phyloP scores from a whole-genome alignment of 2,888 invertebrate genomes.

The Lasioglossum malachurum region DNA sequence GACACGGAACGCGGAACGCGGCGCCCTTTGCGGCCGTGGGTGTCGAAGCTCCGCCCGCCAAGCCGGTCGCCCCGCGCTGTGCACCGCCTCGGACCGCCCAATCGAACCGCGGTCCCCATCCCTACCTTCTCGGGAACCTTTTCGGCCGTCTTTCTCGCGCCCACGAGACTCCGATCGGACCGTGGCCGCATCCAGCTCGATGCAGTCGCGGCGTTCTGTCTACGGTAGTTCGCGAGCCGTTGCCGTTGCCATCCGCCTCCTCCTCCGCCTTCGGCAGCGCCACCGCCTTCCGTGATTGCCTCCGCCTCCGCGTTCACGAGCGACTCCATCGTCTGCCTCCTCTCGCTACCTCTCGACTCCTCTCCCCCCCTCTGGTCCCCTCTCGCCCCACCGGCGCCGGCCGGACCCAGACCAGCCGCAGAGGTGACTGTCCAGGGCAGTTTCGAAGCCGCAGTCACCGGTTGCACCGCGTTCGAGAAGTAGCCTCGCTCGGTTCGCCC shows the following conservation, averaged over 20 bases:
- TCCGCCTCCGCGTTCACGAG: constrained; percentile 55
- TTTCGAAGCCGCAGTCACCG: constrained; percentile 83
- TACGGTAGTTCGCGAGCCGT: not conserved
- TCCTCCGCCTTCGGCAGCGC: not conserved
- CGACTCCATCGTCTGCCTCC: constrained; percentile 48
- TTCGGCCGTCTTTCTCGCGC: constrained; percentile 8
- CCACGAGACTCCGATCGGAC: not conserved
- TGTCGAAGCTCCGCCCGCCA: constrained; percentile 65
- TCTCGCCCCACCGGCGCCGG: constrained; percentile 31
- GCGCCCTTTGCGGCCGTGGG: constrained; percentile 57
- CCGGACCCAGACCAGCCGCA: constrained; percentile 49
- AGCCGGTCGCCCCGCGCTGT: not conserved
- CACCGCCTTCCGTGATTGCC: constrained; percentile 27
- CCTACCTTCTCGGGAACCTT: constrained; percentile 7
- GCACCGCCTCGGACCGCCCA: constrained; percentile 52
- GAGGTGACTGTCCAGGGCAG: constrained; percentile 83
- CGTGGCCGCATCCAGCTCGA: not conserved
- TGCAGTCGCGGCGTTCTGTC: not conserved
- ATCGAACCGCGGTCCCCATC: not conserved
- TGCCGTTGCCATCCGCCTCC: not conserved
- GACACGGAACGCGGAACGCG: constrained; percentile 25
- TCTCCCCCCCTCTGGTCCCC: not conserved
- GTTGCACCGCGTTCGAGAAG: constrained; percentile 80
- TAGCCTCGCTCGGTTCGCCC: constrained; percentile 43
- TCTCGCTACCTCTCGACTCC: constrained; percentile 21